A percentile compares a stretch with the other conserved stretches of the same genome.
These are phyloP conservation scores for Alca torda DNA, from an alignment of 2,797 vertebrate genomes.

Conservation along the genomic window DNA sequence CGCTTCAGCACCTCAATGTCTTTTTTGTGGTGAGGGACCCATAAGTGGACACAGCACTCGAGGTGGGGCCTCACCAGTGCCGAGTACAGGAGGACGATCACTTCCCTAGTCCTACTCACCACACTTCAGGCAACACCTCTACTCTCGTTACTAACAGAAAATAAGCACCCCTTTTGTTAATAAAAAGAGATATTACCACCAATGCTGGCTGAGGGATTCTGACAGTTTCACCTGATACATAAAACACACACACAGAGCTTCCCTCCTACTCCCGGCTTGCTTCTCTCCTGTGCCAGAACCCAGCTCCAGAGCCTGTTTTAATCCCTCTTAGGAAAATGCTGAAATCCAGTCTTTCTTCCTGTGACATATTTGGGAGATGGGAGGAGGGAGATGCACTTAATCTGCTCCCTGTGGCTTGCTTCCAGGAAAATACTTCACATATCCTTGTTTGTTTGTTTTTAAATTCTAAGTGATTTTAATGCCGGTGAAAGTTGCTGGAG, in stretches of 20 bases:
- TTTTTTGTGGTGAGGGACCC: too few species aligned
- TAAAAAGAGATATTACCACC: neutral
- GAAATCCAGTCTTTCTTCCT: constrained; percentile 6
- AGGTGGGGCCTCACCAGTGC: too few species aligned
- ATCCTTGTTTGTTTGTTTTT: constrained; percentile 60
- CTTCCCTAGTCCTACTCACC: too few species aligned
- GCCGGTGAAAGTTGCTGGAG: constrained; percentile 30
- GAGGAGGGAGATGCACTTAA: neutral
- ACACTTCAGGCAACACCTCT: neutral
- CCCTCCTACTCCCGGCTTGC: neutral
- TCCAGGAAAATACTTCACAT: constrained; percentile 49
- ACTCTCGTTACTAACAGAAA: neutral
- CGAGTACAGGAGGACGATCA: too few species aligned
- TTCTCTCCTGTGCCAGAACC: neutral
- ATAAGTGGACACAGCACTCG: too few species aligned
- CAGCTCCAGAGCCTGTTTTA: neutral
- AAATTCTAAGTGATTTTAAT: constrained; percentile 46
- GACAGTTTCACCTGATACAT: neutral
- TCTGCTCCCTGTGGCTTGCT: neutral
- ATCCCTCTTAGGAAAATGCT: neutral
- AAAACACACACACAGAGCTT: neutral
- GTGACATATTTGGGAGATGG: neutral
- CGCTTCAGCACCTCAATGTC: too few species aligned
- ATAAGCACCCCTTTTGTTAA: neutral
- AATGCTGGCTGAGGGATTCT: neutral